These are phyloP conservation scores for Dipodomys ordii DNA, from an alignment of 2,113 vertebrate genomes.

Conservation along the genomic window DNA sequence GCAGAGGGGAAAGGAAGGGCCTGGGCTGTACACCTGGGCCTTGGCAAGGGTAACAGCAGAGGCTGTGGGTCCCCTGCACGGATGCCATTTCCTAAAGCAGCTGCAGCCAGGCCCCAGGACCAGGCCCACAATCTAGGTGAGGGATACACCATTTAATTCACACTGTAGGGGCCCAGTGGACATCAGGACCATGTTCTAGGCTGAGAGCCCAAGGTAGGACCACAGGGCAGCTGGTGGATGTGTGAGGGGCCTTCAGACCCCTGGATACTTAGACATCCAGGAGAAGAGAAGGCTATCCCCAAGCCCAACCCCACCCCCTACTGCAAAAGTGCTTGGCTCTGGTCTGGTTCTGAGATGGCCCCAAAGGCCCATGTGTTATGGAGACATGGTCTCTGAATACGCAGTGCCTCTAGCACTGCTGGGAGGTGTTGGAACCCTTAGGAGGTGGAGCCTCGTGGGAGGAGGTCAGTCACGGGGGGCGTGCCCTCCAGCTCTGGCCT, in stretches of 20 bases:
- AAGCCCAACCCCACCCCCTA: background rate
- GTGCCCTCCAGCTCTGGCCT: background rate
- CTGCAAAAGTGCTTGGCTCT: too few species aligned
- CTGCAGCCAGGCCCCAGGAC: background rate
- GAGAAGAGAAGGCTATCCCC: background rate
- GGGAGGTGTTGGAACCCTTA: background rate
- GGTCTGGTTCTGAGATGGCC: background rate
- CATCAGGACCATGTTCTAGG: too few species aligned
- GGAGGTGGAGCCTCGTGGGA: background rate
- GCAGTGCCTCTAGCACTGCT: too few species aligned
- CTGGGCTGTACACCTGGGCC: background rate
- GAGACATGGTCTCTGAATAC: background rate
- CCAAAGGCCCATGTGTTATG: background rate
- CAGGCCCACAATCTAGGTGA: background rate
- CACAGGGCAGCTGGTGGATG: too few species aligned
- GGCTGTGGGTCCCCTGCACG: too few species aligned
- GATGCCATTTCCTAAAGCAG: background rate
- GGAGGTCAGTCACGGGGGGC: background rate
- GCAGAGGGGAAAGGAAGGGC: too few species aligned
- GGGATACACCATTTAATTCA: too few species aligned
- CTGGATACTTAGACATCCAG: too few species aligned
- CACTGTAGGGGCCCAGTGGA: background rate
- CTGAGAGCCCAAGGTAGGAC: background rate
- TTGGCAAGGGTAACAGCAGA: background rate
- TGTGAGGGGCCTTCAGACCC: background rate